Base-by-base conservation (phyloP, 1,140 invertebrate species). In the Grapholita molesta region DNA sequence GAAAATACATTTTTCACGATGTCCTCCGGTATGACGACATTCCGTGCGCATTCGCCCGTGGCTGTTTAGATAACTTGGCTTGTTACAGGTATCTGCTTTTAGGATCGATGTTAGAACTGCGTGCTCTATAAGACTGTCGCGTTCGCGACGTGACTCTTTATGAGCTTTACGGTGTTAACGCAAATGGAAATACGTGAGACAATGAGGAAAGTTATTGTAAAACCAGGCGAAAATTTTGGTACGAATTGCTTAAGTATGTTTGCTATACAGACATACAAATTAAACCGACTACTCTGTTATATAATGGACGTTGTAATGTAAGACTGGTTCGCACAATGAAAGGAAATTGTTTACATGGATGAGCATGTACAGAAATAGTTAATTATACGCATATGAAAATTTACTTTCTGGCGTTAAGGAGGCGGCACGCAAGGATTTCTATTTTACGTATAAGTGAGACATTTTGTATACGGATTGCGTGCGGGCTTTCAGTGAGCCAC, bases 1-100 rank as follows among this genome's bases (percentile, higher is more conserved):
- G 77, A 80, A 84, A 78, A 82, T 79, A 82, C 76, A 82, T 79
- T 79, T 84, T 84, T 82, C 78, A 80, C 75, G 73, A 78, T 77
- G 74, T 76, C 70, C 72, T 76, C 71, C 48, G 55, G 61, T 42
- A 68, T 73, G 75, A 73, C 72, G 74, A 71, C 76, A 77, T 32
- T 71, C 48, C 68, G 71, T 69, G 78, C 70, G 69, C 74, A 78
- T 70, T 70, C 72, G 68, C 42, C 65, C 53, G 55, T 48, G 67
- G 7, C 64, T 52, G 32, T 35, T 21, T 15, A 42, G 64, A 61
- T 61, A 61, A 61, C 55, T 61, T 15, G 55, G 53, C 24, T 28
- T 25, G 55, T 32, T 61, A 15, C n/a, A 61, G 55, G 55, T 32
- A 30, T 61, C 25, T 30, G 28, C 28, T 61, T 61, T 61, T 61